A percentile compares a stretch with the other conserved stretches of the same genome.
Conservation (phyloP, 53 echinoderm and acorn worm genomes). For the Henricia sp. region DNA sequence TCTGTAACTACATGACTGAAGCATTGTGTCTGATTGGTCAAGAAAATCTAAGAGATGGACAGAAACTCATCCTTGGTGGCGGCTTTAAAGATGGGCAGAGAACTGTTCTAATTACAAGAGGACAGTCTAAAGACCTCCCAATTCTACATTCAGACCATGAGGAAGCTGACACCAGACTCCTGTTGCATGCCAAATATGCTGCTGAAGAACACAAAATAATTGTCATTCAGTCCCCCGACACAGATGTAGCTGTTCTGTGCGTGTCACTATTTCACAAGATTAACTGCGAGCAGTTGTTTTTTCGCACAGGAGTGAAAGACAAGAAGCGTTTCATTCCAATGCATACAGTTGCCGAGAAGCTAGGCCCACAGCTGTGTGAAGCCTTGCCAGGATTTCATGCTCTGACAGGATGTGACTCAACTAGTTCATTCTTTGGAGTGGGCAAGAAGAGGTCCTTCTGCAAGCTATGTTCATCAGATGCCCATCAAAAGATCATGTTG, state of each 20-base stretch:
- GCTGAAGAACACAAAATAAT: slow-evolving; percentile 19
- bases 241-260: slow-evolving; percentile 67
- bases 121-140: neutral
- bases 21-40: neutral
- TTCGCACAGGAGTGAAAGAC: slow-evolving; percentile 63
- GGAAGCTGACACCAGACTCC: slow-evolving; percentile 79
- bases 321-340: slow-evolving; percentile 59
- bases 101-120: neutral
- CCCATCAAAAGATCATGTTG: slow-evolving; percentile 29
- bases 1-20: slow-evolving; percentile 20
- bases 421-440: slow-evolving; percentile 63
- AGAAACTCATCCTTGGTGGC: slow-evolving; percentile 11
- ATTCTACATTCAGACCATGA: slow-evolving; percentile 38
- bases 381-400: slow-evolving; percentile 63
- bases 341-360: neutral
- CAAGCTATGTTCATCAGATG: no score
- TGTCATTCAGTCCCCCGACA: slow-evolving; percentile 67
- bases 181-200: slow-evolving; percentile 63
- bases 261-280: slow-evolving; percentile 29
- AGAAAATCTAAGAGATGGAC: neutral
- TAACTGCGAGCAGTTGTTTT: slow-evolving; percentile 47
- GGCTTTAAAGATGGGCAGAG: neutral
- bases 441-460: slow-evolving; percentile 66
- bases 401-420: slow-evolving; percentile 71
- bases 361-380: slow-evolving; percentile 9